phyloP scores from a whole-genome alignment of 2,888 invertebrate species.

The Apoderus coryli region DNA sequence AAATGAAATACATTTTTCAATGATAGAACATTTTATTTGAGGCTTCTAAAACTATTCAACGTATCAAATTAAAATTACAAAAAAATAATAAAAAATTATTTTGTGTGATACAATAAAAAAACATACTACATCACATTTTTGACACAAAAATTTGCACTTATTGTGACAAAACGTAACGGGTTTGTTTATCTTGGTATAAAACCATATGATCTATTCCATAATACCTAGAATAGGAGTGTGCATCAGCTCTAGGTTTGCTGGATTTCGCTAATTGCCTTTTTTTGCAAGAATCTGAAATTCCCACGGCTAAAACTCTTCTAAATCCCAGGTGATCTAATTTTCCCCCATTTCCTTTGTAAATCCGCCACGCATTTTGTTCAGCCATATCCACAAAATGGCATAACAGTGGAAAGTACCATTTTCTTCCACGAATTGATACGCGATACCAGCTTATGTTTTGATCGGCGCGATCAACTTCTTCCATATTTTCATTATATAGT shows the following conservation, averaged over 20 bases:
- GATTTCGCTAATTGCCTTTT: not conserved
- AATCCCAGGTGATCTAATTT: slow-evolving; percentile 18
- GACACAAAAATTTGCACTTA: not conserved
- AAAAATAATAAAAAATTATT: too few species aligned
- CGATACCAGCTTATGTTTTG: slow-evolving; percentile 20
- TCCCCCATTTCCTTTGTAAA: slow-evolving; percentile 15
- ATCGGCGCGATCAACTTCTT: slow-evolving; percentile 20
- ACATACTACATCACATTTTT: not conserved
- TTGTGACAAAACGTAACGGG: slow-evolving; percentile 1
- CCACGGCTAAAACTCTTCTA: slow-evolving; percentile 15
- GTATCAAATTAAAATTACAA: too few species aligned
- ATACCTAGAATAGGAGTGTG: slow-evolving; percentile 1
- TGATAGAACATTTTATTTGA: too few species aligned
- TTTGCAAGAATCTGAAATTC: slow-evolving; percentile 1
- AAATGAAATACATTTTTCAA: too few species aligned
- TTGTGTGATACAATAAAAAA: slow-evolving; percentile 1
- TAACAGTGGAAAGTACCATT: slow-evolving; percentile 22
- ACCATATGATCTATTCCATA: slow-evolving; percentile 1
- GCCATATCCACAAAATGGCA: slow-evolving; percentile 20
- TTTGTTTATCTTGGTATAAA: not conserved
- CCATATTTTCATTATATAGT: slow-evolving; percentile 20
- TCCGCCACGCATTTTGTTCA: slow-evolving; percentile 22
- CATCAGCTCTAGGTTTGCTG: not conserved
- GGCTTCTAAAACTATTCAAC: too few species aligned
- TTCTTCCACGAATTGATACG: slow-evolving; percentile 17